These are phyloP conservation scores for Upupa epops DNA, from an alignment of 2,113 vertebrate genomes.

Conservation along the genomic window DNA sequence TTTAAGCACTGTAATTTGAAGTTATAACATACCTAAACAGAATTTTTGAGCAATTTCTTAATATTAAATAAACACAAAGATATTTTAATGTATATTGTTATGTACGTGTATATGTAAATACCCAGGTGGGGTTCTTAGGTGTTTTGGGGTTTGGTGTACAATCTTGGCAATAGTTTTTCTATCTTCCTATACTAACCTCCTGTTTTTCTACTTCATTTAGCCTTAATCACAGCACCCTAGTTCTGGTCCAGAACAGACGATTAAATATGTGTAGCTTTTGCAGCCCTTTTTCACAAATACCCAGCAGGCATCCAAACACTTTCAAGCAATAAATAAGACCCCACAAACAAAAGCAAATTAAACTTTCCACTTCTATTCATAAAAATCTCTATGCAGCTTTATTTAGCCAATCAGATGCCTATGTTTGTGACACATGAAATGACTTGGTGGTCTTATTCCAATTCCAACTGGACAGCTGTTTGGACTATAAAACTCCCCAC, in stretches of 20 bases:
- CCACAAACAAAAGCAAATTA: conserved; percentile 67
- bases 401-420: conserved; percentile 7
- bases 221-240: background rate
- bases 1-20: conserved; percentile 11
- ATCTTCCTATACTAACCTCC: background rate
- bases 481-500: conserved; percentile 9
- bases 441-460: conserved; percentile 53
- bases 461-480: conserved; percentile 54
- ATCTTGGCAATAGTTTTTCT: background rate
- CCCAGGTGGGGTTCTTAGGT: background rate
- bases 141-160: background rate
- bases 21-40: background rate
- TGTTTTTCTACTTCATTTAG: background rate
- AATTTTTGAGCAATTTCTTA: background rate
- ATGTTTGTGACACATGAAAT: conserved; percentile 22
- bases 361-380: conserved; percentile 55
- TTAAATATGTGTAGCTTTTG: background rate
- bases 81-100: too few relatives aligned
- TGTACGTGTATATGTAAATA: background rate
- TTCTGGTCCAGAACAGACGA: background rate
- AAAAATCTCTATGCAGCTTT: conserved; percentile 35
- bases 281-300: conserved; percentile 7
- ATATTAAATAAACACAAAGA: background rate
- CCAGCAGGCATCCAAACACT: conserved; percentile 59
- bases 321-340: conserved; percentile 57